phyloP scores from a whole-genome alignment of 2,888 invertebrate genomes.

The Drosophila bunnanda region DNA sequence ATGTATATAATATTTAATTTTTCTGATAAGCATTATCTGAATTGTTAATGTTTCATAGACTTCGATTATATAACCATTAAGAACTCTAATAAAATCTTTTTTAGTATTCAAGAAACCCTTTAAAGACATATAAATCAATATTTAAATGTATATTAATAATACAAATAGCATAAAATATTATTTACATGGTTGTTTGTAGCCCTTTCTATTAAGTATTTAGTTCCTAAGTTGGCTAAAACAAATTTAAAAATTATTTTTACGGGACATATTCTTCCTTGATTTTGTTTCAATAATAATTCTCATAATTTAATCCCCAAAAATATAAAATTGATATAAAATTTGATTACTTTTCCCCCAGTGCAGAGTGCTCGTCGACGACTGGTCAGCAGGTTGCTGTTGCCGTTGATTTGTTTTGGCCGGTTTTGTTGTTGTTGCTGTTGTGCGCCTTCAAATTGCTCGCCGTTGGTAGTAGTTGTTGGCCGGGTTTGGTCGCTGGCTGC shows the following conservation, averaged over 20 bases:
- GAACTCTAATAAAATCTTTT: neutral
- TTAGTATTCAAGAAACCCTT: neutral
- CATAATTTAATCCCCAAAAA: neutral
- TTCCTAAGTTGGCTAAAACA: no score
- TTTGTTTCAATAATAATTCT: no score
- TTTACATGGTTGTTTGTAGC: no score
- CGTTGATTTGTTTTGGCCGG: constrained; percentile 62
- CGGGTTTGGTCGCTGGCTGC: constrained; percentile 8
- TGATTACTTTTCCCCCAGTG: constrained; percentile 10
- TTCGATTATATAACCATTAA: neutral
- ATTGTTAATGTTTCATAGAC: neutral
- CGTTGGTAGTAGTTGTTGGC: constrained; percentile 50
- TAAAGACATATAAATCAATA: neutral
- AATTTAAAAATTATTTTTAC: no score
- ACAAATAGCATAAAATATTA: no score
- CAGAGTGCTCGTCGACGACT: constrained; percentile 40
- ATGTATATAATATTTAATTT: neutral
- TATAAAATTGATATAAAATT: neutral
- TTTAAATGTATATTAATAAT: neutral
- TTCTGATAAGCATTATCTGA: neutral
- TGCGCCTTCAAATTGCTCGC: constrained; percentile 41
- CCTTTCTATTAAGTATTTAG: no score
- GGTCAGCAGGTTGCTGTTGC: constrained; percentile 71
- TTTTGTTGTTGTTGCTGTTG: constrained; percentile 39
- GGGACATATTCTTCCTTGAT: no score